Evolutionary conservation across 2,113 vertebrate species (phyloP), one percentile per base, ranked within the genome.

Genomic region (Python bivittatus): DNA sequence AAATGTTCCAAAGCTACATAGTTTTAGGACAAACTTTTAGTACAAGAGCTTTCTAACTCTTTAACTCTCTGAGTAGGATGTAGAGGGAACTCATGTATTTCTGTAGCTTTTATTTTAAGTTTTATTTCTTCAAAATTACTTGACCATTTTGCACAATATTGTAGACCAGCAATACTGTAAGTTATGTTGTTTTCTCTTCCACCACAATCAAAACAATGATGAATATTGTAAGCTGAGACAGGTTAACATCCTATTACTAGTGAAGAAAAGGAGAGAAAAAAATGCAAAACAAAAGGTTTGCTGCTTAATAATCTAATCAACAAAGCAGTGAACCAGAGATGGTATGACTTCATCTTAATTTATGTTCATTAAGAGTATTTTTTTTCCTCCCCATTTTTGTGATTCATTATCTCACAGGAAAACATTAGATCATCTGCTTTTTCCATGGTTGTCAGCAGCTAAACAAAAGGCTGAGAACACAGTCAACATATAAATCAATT

Each of bases 341-440:
- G 5, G 84, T 93, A 79, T 22, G 1, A 4, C 1, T 95, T 94
- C 6, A 86, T 95, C 95, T 95, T 83, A 68, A 90, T 94, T 92
- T 93, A 13, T 91, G 33, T 38, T 56, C 9, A 38, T 52, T 91
- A 88, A 5, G 0, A 0, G 25, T 58, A 2, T 57, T 88, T 48
- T 94, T 90, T 33, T 4, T 1, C 53, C 44, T 0, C 6, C 9
- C 48, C 4, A 33, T 92, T 92, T 7, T 90, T 61, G 13, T 92
- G 54, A 93, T 84, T 92, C 3, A 38, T 93, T 93, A 33, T 88
- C 25, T 86, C 4, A 48, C 33, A 2, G 23, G n/a, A 95, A 93
- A 94, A 93, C 22, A 90, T 33, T 93, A 91, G 52, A 91, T 90
- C 83, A 92, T 93, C 52, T 90, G 17, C 6, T 52, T 20, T 53